These are phyloP conservation scores for Porites lutea DNA, from an alignment of 64 coral and sea anemone genomes.

Conservation along the genomic window DNA sequence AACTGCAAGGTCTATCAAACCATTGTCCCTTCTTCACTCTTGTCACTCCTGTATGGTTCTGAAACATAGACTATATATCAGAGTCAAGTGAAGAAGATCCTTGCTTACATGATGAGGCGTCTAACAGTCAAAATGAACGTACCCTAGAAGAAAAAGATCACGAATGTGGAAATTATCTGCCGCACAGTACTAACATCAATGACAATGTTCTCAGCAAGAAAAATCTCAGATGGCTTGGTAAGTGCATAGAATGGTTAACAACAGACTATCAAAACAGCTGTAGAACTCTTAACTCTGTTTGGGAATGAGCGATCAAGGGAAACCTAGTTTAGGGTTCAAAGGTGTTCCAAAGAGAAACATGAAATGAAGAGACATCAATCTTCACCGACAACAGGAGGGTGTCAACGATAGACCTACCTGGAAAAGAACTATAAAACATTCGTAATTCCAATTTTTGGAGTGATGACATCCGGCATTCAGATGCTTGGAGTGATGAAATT, in stretches of 20 bases:
- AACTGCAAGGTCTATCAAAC: constrained; percentile 41
- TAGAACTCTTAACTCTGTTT: constrained; percentile 1
- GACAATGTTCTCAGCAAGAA: constrained; percentile 16
- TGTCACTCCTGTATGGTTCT: constrained; percentile 44
- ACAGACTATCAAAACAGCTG: constrained; percentile 36
- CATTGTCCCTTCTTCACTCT: constrained; percentile 17
- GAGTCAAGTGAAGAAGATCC: constrained; percentile 24
- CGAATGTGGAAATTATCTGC: not conserved
- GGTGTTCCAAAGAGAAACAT: not conserved
- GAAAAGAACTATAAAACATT: not conserved
- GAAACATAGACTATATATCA: constrained; percentile 29
- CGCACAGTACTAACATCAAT: constrained; percentile 5
- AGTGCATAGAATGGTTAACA: constrained; percentile 30
- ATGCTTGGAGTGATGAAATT: too few relatives aligned
- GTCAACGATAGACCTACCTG: not conserved
- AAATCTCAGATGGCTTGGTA: constrained; percentile 41
- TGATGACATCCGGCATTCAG: too few relatives aligned
- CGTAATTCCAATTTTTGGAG: too few relatives aligned
- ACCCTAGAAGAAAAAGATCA: constrained; percentile 27
- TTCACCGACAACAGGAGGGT: not conserved
- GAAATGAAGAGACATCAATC: not conserved
- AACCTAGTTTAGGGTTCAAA: not conserved
- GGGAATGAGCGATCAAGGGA: not conserved
- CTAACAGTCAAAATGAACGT: constrained; percentile 22
- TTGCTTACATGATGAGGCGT: constrained; percentile 46